phyloP scores from a whole-genome alignment of 2,113 vertebrate species.

The Syrmaticus mikado region DNA sequence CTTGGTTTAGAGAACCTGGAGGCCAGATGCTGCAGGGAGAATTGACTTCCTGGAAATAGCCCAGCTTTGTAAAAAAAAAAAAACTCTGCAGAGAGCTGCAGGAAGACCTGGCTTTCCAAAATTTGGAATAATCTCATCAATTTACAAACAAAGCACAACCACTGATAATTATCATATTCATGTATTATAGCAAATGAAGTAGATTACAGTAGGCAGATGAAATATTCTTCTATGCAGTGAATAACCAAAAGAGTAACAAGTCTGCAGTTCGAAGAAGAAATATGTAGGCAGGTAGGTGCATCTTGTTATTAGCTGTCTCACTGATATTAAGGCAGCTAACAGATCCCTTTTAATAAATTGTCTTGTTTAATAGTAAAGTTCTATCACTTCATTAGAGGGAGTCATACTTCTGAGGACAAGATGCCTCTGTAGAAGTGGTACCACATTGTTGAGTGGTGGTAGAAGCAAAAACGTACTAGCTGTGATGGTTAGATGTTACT shows the following conservation, averaged over 20 bases:
- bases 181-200: slow-evolving; percentile 41
- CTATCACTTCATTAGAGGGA: background rate
- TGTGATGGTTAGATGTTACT: background rate
- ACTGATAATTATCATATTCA: slow-evolving; percentile 27
- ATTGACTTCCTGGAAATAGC: slow-evolving; percentile 33
- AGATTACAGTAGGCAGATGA: slow-evolving; percentile 13
- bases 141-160: slow-evolving; percentile 35
- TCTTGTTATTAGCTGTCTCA: slow-evolving; percentile 3
- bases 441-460: background rate
- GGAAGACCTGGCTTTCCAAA: slow-evolving; percentile 41
- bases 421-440: background rate
- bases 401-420: background rate
- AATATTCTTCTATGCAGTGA: background rate
- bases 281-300: background rate
- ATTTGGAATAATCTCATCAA: slow-evolving; percentile 56
- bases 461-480: background rate
- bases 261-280: background rate
- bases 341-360: background rate
- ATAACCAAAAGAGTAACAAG: slow-evolving; percentile 31
- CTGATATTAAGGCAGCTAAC: background rate
- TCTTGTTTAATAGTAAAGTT: background rate
- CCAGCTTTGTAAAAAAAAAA: slow-evolving; percentile 50
- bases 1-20: slow-evolving; percentile 58
- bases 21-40: slow-evolving; percentile 37
- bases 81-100: slow-evolving; percentile 50